Evolutionary conservation across 2,113 vertebrate species (phyloP).

Genomic region (Lutjanus erythropterus): DNA sequence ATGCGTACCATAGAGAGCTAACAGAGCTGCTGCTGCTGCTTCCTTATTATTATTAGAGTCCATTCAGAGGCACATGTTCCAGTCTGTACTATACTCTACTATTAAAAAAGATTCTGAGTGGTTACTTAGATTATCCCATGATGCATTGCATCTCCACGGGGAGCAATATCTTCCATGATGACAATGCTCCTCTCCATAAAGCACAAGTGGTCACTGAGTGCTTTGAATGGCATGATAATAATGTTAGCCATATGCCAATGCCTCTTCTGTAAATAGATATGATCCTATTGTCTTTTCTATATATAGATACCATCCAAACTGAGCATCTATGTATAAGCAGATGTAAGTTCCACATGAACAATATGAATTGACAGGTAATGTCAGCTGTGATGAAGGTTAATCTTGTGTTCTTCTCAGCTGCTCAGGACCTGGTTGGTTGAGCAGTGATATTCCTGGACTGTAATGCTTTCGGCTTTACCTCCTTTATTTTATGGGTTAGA

Average conservation of each 20-base stretch:
- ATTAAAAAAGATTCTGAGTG: conserved; percentile 66
- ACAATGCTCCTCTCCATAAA: conserved; percentile 75
- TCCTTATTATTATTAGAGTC: conserved; percentile 32
- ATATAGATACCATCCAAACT: conserved; percentile 66
- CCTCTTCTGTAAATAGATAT: conserved; percentile 71
- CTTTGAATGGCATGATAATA: conserved; percentile 78
- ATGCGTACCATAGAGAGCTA: too few relatives aligned
- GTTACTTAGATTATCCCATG: conserved; percentile 71
- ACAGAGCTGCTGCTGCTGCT: neutral
- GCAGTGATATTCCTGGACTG: neutral
- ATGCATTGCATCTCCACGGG: conserved; percentile 69
- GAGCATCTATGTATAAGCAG: conserved; percentile 42
- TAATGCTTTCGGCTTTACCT: neutral
- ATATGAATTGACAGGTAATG: conserved; percentile 43
- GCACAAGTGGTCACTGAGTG: conserved; percentile 79
- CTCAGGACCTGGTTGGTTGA: neutral
- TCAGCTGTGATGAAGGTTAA: conserved; percentile 24
- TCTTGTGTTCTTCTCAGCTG: conserved; percentile 8
- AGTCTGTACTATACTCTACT: conserved; percentile 29
- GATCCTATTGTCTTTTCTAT: conserved; percentile 75
- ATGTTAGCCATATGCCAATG: conserved; percentile 74
- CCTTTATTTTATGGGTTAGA: conserved; percentile 11
- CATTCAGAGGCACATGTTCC: conserved; percentile 44
- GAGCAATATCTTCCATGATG: conserved; percentile 75
- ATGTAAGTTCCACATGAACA: conserved; percentile 10